Evolutionary conservation across 35 echinoderm and acorn worm species (phyloP), one percentile per base, ranked within the genome.

Genomic region (Anneissia japonica): DNA sequence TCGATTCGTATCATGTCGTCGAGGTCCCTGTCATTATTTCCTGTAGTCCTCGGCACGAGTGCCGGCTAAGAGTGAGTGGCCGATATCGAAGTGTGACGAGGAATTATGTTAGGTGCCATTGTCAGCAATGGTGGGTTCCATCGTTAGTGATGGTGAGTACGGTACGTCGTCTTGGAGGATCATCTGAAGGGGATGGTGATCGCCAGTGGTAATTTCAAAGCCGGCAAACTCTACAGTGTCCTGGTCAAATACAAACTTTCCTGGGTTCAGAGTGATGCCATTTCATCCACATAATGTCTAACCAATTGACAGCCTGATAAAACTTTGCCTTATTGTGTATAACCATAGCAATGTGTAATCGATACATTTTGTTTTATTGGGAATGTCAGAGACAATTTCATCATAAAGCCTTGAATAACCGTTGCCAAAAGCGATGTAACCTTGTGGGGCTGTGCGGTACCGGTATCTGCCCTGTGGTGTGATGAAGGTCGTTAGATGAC

Each of bases 211-310:
- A 23, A 75, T 75, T 75, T 28, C 32, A 75, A 75, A 75, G 23
- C 73, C 73, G 9, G 73, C 73, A 26, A 75, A 75, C 26, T 75
- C 73, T 33, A 75, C 73, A 28, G 32, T 75, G 32, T 28, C 26
- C 26, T 75, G 73, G 26, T 23, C 26, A 75, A 88, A 30, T 88
- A 81, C 74, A 14, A 29, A 51, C 76, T 79, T 45, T 1, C 83
- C 3, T 83, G 81, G 51, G 81, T 86, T 86, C 11, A 86, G 84
- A 3, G 84, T 89, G 80, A 89, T 83, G 0, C 87, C 81, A 45
- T 89, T 38, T 13, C 81, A 16, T n/a, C 80, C 79, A 73, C 87
- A 89, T n/a, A 76, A 51, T 40, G 38, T 89, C 80, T 0, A 83
- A 51, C 46, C 87, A 83, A 12, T 84, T 31, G 28, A 89, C 31